phyloP scores from a whole-genome alignment of 2,797 vertebrate genomes.

The Microtus obscurus region DNA sequence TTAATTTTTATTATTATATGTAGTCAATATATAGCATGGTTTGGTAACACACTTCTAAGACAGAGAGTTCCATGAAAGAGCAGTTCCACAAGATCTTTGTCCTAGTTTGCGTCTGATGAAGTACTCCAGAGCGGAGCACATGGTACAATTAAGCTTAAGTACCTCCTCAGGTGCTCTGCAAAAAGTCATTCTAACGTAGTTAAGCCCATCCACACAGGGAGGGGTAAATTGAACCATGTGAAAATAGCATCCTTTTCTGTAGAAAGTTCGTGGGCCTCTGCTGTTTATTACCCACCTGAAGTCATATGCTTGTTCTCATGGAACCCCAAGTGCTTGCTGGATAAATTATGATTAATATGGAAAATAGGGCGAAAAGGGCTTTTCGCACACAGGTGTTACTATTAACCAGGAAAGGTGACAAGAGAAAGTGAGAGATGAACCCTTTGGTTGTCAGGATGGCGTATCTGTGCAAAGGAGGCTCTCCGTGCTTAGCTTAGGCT shows the following conservation, averaged over 20 bases:
- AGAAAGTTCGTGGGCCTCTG: conserved; percentile 82
- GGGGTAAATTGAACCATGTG: conserved; percentile 76
- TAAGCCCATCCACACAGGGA: conserved; percentile 71
- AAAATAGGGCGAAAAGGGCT: conserved; percentile 5
- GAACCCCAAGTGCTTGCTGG: conserved; percentile 47
- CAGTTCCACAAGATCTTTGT: conserved; percentile 65
- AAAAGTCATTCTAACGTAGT: conserved; percentile 69
- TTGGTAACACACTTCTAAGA: conserved; percentile 65
- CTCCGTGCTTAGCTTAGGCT: background rate
- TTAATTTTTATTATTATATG: conserved; percentile 22
- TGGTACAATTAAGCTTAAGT: conserved; percentile 82
- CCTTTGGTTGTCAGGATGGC: background rate
- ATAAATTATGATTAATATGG: conserved; percentile 72
- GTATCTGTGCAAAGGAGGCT: background rate
- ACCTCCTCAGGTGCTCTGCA: conserved; percentile 71
- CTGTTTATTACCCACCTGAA: conserved; percentile 84
- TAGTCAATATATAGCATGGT: conserved; percentile 70
- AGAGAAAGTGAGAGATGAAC: background rate
- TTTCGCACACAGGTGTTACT: conserved; percentile 53
- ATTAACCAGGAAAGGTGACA: background rate
- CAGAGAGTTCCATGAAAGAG: conserved; percentile 64
- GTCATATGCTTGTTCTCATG: conserved; percentile 65
- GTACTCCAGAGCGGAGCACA: conserved; percentile 55
- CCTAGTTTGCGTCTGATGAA: conserved; percentile 79
- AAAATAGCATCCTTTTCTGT: conserved; percentile 74